These are phyloP conservation scores for Microcebus jonahi DNA, from an alignment of 2,113 vertebrate genomes.

Conservation along the genomic window DNA sequence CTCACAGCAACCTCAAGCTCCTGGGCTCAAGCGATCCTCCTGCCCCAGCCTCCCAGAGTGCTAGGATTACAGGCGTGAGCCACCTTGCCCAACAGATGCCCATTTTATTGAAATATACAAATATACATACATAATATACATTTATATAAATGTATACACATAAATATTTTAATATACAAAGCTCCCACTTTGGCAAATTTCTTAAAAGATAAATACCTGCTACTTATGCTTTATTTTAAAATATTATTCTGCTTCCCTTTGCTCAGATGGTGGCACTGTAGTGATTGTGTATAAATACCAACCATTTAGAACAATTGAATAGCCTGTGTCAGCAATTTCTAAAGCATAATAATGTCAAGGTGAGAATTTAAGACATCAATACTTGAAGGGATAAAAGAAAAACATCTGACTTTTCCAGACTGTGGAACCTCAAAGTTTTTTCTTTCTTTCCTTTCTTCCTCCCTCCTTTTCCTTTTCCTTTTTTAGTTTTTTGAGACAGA, in stretches of 20 bases:
- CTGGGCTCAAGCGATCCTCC: too few species aligned
- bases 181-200: background rate
- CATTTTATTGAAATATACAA: slow-evolving; percentile 11
- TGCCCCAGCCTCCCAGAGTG: too few species aligned
- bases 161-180: background rate
- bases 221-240: slow-evolving; percentile 23
- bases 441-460: too few species aligned
- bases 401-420: background rate
- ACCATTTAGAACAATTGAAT: background rate
- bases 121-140: too few species aligned
- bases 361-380: background rate
- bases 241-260: slow-evolving; percentile 24
- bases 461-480: too few species aligned
- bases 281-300: background rate
- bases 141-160: too few species aligned
- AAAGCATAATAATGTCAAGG: background rate
- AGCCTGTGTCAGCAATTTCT: background rate
- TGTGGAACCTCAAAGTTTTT: background rate
- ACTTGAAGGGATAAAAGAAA: slow-evolving; percentile 16
- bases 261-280: slow-evolving; percentile 26
- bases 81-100: too few species aligned
- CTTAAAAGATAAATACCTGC: background rate
- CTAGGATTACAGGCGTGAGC: too few species aligned
- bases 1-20: too few species aligned
- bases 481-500: too few species aligned